phyloP scores from a whole-genome alignment of 2,113 vertebrate species.

The Ancistrus triradiatus region DNA sequence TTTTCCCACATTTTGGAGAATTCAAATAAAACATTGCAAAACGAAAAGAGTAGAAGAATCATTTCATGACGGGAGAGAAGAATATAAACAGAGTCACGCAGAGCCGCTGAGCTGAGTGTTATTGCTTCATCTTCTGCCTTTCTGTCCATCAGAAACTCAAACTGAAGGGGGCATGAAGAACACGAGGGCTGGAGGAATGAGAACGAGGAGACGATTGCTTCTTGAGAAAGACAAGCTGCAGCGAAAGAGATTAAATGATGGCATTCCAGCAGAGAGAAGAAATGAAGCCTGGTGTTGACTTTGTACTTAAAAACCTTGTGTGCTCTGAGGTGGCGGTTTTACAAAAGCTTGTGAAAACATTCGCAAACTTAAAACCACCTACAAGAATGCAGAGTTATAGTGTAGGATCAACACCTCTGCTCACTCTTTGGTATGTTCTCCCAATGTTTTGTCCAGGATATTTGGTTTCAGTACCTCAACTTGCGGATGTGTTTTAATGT shows the following conservation, averaged over 20 bases:
- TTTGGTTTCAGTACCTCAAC: too few species aligned
- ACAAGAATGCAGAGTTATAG: too few species aligned
- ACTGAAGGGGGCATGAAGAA: constrained; percentile 17
- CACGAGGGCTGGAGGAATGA: not conserved
- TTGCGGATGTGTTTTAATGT: too few species aligned
- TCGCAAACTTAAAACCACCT: too few species aligned
- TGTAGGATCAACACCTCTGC: too few species aligned
- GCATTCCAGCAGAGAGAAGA: constrained; percentile 41
- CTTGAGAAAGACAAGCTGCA: constrained; percentile 13
- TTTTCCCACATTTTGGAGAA: constrained; percentile 22
- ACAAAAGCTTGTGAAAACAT: too few species aligned
- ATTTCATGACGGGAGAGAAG: constrained; percentile 1
- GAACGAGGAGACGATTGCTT: not conserved
- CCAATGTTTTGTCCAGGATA: too few species aligned
- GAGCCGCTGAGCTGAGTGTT: constrained; percentile 1
- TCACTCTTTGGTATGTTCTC: too few species aligned
- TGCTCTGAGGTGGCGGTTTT: too few species aligned
- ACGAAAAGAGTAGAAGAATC: constrained; percentile 19
- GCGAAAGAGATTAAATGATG: constrained; percentile 31
- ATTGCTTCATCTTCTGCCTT: constrained; percentile 34
- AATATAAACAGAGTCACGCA: constrained; percentile 23
- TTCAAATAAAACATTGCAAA: constrained; percentile 13
- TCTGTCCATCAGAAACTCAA: constrained; percentile 19
- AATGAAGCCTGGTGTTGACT: constrained; percentile 42
- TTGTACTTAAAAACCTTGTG: constrained; percentile 30